Conservation (phyloP, 2,113 vertebrate genomes). For the Mormyrus lacerda region DNA sequence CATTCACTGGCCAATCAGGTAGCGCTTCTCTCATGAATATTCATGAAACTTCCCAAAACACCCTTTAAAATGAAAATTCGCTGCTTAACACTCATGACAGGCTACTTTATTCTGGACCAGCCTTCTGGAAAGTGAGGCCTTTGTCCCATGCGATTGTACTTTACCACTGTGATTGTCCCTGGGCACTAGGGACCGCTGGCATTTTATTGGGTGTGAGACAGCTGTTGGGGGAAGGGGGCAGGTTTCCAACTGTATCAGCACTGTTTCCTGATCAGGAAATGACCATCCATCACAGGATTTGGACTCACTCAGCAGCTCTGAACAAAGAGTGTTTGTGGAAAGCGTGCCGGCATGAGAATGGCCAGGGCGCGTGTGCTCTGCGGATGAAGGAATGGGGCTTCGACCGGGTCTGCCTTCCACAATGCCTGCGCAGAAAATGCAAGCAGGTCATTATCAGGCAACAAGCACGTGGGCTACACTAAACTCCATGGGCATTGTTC, state of each 20-base stretch:
- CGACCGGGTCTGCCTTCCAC: conserved; percentile 38
- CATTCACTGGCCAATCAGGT: not conserved
- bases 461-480: not conserved
- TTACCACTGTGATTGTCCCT: not conserved
- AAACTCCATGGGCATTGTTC: not conserved
- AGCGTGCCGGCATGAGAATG: not conserved
- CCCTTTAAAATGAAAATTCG: not conserved
- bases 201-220: not conserved
- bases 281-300: not conserved
- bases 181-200: not conserved
- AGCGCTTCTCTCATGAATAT: not conserved
- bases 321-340: not conserved
- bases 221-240: not conserved
- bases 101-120: not conserved
- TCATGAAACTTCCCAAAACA: not conserved
- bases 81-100: not conserved
- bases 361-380: not conserved
- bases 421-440: not conserved
- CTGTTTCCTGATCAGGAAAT: not conserved
- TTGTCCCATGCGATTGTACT: not conserved
- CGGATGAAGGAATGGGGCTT: not conserved
- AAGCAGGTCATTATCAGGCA: not conserved
- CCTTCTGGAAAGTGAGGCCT: not conserved
- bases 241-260: not conserved
- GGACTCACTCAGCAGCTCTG: not conserved